Percentiles rank a stretch among this genome's conserved stretches.
phyloP scores from a whole-genome alignment of 1,140 invertebrate genomes.

The Hyposmocoma kahamanoa region DNA sequence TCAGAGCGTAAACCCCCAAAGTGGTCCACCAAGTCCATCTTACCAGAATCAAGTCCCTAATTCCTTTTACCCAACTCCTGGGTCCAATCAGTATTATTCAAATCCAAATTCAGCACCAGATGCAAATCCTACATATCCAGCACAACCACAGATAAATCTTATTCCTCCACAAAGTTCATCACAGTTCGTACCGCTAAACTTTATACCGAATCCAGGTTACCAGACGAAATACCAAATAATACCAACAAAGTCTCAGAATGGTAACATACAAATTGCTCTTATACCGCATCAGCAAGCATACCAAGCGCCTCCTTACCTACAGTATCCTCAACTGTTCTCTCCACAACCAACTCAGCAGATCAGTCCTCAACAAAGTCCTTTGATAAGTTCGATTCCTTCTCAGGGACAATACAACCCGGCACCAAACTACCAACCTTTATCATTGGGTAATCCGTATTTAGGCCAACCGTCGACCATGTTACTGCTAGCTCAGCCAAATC shows the following conservation, averaged over 20 bases:
- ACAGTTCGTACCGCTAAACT: slow-evolving; percentile 56
- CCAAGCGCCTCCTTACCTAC: slow-evolving; percentile 37
- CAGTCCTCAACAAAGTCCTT: slow-evolving; percentile 18
- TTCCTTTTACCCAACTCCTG: slow-evolving; percentile 58
- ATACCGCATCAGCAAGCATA: slow-evolving; percentile 35
- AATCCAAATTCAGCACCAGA: slow-evolving; percentile 20
- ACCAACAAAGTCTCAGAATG: slow-evolving; percentile 34
- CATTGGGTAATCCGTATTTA: slow-evolving; percentile 32
- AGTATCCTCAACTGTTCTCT: slow-evolving; percentile 34
- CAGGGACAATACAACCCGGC: slow-evolving; percentile 40
- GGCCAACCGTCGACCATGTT: slow-evolving; percentile 53
- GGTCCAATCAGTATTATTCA: slow-evolving; percentile 40
- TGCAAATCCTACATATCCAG: slow-evolving; percentile 16
- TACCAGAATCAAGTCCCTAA: slow-evolving; percentile 48
- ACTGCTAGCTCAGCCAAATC: slow-evolving; percentile 45
- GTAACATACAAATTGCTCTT: slow-evolving; percentile 49
- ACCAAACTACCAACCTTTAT: slow-evolving; percentile 34
- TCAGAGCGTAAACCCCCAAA: slow-evolving; percentile 36
- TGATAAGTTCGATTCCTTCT: slow-evolving; percentile 17
- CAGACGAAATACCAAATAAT: slow-evolving; percentile 56
- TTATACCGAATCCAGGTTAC: slow-evolving; percentile 52
- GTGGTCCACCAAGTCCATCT: slow-evolving; percentile 19
- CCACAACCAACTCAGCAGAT: slow-evolving; percentile 30
- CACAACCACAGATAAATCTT: slow-evolving; percentile 26
- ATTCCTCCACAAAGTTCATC: slow-evolving; percentile 28